Conservation (phyloP, 2,113 vertebrate genomes). For the Microtus pennsylvanicus region DNA sequence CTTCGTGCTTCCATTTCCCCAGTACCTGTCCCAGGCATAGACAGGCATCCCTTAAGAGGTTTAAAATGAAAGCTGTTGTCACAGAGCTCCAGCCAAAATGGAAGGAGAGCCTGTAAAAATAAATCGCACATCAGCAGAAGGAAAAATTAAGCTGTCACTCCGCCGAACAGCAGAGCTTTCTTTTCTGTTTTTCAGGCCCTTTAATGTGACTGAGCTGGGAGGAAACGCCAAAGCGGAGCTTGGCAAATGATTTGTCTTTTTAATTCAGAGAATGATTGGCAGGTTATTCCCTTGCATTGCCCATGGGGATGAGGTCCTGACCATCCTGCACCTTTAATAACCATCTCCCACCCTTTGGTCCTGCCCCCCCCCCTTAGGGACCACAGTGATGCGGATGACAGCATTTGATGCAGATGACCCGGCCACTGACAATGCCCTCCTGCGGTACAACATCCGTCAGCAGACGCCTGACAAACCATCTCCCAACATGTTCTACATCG, state of each 20-base stretch:
- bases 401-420: constrained; percentile 96
- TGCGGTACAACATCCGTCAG: constrained; percentile 95
- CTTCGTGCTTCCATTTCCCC: background rate
- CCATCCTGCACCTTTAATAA: background rate
- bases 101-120: background rate
- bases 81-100: background rate
- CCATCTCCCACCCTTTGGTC: background rate
- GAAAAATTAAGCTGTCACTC: constrained; percentile 61
- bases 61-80: background rate
- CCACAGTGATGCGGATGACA: constrained; percentile 96
- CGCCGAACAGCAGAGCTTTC: constrained; percentile 3
- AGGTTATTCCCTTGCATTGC: background rate
- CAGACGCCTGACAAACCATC: constrained; percentile 97
- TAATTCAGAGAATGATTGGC: constrained; percentile 8
- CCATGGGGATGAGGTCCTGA: background rate
- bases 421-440: constrained; percentile 93
- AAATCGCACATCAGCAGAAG: background rate
- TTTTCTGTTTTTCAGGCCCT: constrained; percentile 50
- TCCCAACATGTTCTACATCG: constrained; percentile 99
- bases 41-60: background rate
- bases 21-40: background rate
- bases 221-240: background rate
- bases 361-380: constrained; percentile 86
- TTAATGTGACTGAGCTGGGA: background rate
- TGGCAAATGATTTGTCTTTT: background rate